These are phyloP conservation scores for Frieseomelitta varia DNA, from an alignment of 1,140 invertebrate genomes.

Conservation along the genomic window DNA sequence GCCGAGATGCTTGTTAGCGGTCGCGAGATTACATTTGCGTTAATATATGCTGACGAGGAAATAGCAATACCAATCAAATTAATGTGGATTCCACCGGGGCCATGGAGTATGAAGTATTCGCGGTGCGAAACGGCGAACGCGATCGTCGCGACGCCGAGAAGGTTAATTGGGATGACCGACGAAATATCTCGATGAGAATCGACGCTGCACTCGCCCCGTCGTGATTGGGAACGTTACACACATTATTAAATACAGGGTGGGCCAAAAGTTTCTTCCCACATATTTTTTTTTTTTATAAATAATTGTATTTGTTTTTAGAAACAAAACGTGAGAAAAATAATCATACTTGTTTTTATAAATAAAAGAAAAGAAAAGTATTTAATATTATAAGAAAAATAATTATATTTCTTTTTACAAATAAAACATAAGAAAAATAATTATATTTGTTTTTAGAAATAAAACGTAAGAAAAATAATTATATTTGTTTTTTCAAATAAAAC, in stretches of 20 bases:
- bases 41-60: neutral
- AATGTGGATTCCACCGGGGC: neutral
- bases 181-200: constrained; percentile 26
- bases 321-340: too few species aligned
- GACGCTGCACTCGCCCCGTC: neutral
- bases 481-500: too few species aligned
- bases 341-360: too few species aligned
- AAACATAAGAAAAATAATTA: too few species aligned
- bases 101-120: neutral
- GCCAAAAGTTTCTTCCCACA: too few species aligned
- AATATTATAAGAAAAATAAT: too few species aligned
- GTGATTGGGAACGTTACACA: neutral
- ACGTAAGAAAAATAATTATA: too few species aligned
- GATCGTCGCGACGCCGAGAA: neutral
- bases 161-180: constrained; percentile 32
- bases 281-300: too few species aligned
- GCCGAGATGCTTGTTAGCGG: neutral
- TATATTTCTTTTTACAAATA: too few species aligned
- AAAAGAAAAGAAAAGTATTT: too few species aligned
- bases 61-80: constrained; percentile 1
- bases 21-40: constrained; percentile 21
- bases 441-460: too few species aligned
- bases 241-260: neutral
- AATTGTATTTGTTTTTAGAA: too few species aligned
- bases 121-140: neutral